Evolutionary conservation across 2,888 invertebrate genomes (phyloP).

Genomic region (Drosophila neotestacea): DNA sequence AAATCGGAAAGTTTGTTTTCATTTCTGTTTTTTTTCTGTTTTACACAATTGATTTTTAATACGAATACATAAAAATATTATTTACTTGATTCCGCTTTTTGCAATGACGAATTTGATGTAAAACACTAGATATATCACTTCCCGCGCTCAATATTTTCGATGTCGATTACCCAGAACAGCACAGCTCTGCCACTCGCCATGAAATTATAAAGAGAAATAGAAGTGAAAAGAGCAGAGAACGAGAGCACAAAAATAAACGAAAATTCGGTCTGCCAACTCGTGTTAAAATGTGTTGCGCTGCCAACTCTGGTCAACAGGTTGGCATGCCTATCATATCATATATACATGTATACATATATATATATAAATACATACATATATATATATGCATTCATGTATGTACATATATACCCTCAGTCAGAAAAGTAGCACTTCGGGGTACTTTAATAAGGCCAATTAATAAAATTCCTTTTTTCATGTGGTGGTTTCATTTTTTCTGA

Average conservation of each 20-base stretch:
- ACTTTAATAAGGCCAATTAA: too few species aligned
- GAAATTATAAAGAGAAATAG: constrained; percentile 48
- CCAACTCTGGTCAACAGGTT: constrained; percentile 47
- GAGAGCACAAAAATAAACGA: constrained; percentile 34
- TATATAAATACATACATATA: background rate
- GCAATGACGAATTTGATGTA: constrained; percentile 35
- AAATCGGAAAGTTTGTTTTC: constrained; percentile 27
- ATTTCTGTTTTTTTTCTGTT: constrained; percentile 24
- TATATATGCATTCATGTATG: background rate
- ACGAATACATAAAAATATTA: constrained; percentile 15
- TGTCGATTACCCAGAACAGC: constrained; percentile 52
- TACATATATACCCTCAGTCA: too few species aligned
- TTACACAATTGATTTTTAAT: background rate
- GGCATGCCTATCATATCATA: constrained; percentile 36
- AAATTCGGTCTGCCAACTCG: constrained; percentile 42
- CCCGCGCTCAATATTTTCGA: constrained; percentile 69
- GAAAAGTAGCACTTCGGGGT: too few species aligned
- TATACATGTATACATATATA: background rate
- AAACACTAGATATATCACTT: constrained; percentile 54
- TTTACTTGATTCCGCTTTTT: constrained; percentile 45
- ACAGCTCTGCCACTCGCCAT: constrained; percentile 56
- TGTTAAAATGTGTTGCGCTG: constrained; percentile 28
- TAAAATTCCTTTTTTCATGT: too few species aligned
- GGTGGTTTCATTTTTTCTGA: too few species aligned
- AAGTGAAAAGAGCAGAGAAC: constrained; percentile 42